These are phyloP conservation scores for Helleia helle DNA, from an alignment of 2,888 invertebrate genomes.

Conservation along the genomic window DNA sequence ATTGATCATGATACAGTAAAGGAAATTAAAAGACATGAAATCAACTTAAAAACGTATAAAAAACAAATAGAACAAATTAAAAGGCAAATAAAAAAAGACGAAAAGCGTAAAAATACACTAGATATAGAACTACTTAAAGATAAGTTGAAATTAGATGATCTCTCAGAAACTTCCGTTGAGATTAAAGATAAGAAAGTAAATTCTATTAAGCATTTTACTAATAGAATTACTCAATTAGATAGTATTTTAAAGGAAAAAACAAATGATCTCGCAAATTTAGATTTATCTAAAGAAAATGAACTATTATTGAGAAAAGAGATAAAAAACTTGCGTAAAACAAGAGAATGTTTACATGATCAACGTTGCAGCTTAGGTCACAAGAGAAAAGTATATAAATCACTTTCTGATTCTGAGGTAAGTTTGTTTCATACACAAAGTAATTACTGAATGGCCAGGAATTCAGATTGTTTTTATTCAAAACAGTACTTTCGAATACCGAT, in stretches of 20 bases:
- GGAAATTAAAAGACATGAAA: constrained; percentile 82
- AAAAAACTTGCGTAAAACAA: constrained; percentile 82
- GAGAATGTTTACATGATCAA: constrained; percentile 85
- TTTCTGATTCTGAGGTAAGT: constrained; percentile 77
- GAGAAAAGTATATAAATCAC: constrained; percentile 81
- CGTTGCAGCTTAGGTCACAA: constrained; percentile 83
- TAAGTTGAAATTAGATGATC: constrained; percentile 65
- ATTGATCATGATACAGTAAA: constrained; percentile 73
- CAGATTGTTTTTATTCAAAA: too few species aligned
- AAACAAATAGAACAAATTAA: constrained; percentile 84
- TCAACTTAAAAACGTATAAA: constrained; percentile 81
- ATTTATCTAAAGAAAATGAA: constrained; percentile 75
- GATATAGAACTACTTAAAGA: constrained; percentile 77
- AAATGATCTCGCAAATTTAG: constrained; percentile 76
- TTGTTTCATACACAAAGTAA: background rate
- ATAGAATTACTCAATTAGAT: constrained; percentile 79
- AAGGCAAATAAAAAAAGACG: constrained; percentile 82
- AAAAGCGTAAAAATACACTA: constrained; percentile 79
- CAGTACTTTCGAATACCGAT: too few species aligned
- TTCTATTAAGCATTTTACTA: constrained; percentile 77
- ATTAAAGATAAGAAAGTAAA: constrained; percentile 72
- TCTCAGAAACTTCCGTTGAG: constrained; percentile 65
- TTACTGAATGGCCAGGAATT: too few species aligned
- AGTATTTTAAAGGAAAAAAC: constrained; percentile 81
- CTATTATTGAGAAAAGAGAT: constrained; percentile 83